Evolutionary conservation across 1,140 invertebrate species (phyloP), one percentile per base, ranked within the genome.

Genomic region (Carcinoscorpius rotundicauda): DNA sequence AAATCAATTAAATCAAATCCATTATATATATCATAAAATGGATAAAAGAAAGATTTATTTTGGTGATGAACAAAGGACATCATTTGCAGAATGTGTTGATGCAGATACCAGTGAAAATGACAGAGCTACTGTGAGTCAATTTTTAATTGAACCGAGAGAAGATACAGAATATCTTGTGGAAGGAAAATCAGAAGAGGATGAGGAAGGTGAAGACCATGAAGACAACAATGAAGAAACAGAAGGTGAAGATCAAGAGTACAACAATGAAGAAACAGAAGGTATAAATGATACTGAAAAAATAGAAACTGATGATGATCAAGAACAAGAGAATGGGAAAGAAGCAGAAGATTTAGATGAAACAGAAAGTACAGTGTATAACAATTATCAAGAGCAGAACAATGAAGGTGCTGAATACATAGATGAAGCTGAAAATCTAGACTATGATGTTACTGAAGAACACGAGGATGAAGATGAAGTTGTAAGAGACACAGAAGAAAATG

Each of bases 151-250:
- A 29, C 29, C 29, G 0, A 29, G 29, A 29, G 29, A 29, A 29
- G 29, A 29, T 29, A 29, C 29, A 29, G 29, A 29, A 29, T 29
- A 29, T 29, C 29, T 29, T 29, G 29, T 29, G 29, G 29, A 29
- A 29, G 29, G 29, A 29, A 29, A 29, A 29, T 29, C 29, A 29
- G 29, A 29, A 29, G 29, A 29, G 29, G 29, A 29, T 29, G 29
- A 29, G 29, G 29, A 29, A 51, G 67, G 65, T 59, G 61, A 83
- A 65, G 82, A 81, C 53, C 84, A 82, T 70, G 84, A 86, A 68
- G 79, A 82, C 3, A 83, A 84, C 10, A 73, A 86, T 49, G 80
- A 85, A 2, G 85, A 85, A 10, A 60, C 5, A 10, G 48, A 5
- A n/a, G 85, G 85, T 67, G 83, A 84, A 57, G 48, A 29, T 57